Base-by-base conservation (phyloP, 23 tunicate genomes). In the Botrylloides violaceus region DNA sequence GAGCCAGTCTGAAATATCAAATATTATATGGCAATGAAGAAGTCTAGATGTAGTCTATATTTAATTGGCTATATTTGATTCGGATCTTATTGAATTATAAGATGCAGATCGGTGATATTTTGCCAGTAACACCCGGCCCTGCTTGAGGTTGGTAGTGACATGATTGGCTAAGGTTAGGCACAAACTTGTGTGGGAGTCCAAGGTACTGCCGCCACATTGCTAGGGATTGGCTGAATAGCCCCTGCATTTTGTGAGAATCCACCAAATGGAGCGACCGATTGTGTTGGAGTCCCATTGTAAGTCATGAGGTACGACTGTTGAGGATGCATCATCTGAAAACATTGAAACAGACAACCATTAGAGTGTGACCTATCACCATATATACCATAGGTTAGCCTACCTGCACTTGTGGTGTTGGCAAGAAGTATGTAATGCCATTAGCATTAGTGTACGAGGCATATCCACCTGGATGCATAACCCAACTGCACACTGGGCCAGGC, bases 401-500 rank as follows among this genome's bases (percentile, higher is more conserved):
- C 53, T 86, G 74, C 2, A 83, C 49, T 9, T 88, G 95, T 32
- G 87, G 80, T 22, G 83, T 66, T 29, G 81, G 87, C 15, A 80
- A 63, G 49, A 94, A 94, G 76, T 94, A 94, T 48, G 99, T 94
- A 22, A 94, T 90, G 38, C 99, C 99, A 36, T 83, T 87, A 24
- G 71, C 75, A 61, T 92, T 92, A 29, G 98, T 92, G 55, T 76
- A 81, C 9, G 92, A 83, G 2, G 99, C 96, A 49, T 94, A 94
- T 21, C 99, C 99, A 0, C 84, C 99, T 2, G 99, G 99, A 64
- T 94, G 99, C 43, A 94, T 57, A 29, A 94, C 84, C 99, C 99
- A 94, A 43, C 85, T 87, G 35, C 87, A 85, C 4, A 80, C 85
- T 2, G 96, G 96, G 22, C 83, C 87, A 53, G 87, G 96, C 2